Conservation (phyloP, 2,113 vertebrate genomes). For the Heptranchias perlo region DNA sequence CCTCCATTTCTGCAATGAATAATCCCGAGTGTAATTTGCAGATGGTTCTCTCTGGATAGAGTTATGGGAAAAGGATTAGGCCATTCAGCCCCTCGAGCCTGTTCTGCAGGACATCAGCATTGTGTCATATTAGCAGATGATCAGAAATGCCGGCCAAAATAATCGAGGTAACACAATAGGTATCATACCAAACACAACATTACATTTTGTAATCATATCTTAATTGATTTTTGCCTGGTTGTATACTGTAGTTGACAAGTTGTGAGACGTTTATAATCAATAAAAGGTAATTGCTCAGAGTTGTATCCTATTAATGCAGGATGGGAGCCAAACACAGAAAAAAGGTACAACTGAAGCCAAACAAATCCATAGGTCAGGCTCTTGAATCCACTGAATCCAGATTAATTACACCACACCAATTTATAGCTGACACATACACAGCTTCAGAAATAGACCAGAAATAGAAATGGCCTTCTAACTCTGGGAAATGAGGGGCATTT, state of each 20-base stretch:
- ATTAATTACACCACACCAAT: not conserved
- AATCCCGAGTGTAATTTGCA: not conserved
- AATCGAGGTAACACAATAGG: not conserved
- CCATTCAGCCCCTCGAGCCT: too few species aligned
- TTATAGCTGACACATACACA: not conserved
- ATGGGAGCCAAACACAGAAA: not conserved
- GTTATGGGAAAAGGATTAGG: too few species aligned
- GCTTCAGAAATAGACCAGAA: not conserved
- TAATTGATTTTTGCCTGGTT: not conserved
- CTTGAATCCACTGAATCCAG: not conserved
- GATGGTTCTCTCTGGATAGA: not conserved
- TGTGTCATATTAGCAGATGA: not conserved
- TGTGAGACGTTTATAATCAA: not conserved
- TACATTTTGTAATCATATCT: not conserved
- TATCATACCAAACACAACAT: not conserved
- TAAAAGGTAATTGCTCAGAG: not conserved
- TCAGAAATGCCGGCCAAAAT: not conserved
- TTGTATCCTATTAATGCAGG: not conserved
- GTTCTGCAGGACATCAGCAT: not conserved
- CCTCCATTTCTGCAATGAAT: not conserved
- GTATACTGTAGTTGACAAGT: not conserved
- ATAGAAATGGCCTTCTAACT: not conserved
- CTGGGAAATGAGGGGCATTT: not conserved
- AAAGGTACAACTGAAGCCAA: not conserved
- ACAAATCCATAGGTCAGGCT: not conserved